Base-by-base conservation (phyloP, 2,113 vertebrate genomes). In the Dolichotis patagonum region DNA sequence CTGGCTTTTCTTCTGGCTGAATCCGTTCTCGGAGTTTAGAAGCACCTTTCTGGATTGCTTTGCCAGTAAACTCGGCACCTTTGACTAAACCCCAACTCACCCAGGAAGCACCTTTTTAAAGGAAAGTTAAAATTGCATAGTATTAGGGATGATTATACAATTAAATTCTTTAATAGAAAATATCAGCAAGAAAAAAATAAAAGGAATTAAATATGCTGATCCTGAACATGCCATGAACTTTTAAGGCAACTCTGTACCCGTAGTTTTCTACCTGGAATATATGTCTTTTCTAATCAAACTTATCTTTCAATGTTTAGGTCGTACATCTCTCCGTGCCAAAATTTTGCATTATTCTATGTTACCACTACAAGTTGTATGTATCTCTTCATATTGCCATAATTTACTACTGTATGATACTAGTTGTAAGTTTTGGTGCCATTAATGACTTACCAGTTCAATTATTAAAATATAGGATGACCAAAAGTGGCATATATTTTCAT, bases 41-140 rank as follows among this genome's bases (percentile, higher is more conserved):
- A 2, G 99, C 99, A 46, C 99, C 99, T 98, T 99, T 99, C 92
- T 99, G 99, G 96, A 99, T 99, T 88, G 99, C 99, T 98, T 99
- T 99, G 49, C 99, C 99, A 0, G 99, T 99, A 95, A 99, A 99
- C 97, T 99, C 99, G 7, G 99, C 99, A 87, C 99, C 99, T 98
- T 99, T 99, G 77, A 99, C 98, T 90, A 99, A 98, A 71, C 99
- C 99, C 99, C 99, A 99, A 98, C 99, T 99, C 94, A 99, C 98
- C 99, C 99, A 99, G 80, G 99, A 99, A 14, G 99, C 99, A 97
- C 99, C 99, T 99, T 97, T 97, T 95, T 96, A 60, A 71, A 69
- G 97, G 41, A 93, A 98, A 95, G 97, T 5, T 32, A 9, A n/a
- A 92, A 93, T 62, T 82, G 0, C 1, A 84, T 0, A 80, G 28